phyloP scores from a whole-genome alignment of 2,888 invertebrate genomes.

The Linnaemya tessellans region DNA sequence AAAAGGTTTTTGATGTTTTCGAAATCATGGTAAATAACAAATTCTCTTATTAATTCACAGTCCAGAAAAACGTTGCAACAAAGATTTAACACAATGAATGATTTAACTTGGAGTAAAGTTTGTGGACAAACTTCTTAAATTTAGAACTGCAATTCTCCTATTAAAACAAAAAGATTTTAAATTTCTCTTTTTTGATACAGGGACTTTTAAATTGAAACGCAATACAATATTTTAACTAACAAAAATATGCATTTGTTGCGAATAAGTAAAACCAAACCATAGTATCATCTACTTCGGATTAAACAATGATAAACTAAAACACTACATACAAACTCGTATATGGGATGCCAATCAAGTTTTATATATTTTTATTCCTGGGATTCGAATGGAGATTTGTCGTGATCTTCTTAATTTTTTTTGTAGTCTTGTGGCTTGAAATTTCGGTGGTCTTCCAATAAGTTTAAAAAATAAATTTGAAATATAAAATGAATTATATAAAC shows the following conservation, averaged over 20 bases:
- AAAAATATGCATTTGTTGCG: constrained; percentile 61
- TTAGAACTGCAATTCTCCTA: constrained; percentile 30
- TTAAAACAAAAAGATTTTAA: constrained; percentile 41
- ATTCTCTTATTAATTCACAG: too few relatives aligned
- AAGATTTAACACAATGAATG: too few relatives aligned
- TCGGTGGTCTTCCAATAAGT: too few relatives aligned
- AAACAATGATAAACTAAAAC: constrained; percentile 10
- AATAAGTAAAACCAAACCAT: constrained; percentile 6
- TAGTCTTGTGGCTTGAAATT: too few relatives aligned
- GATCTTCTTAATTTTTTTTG: neutral
- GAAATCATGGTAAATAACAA: too few relatives aligned
- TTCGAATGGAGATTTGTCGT: neutral
- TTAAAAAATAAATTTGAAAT: too few relatives aligned
- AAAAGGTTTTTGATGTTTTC: too few relatives aligned
- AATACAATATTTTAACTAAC: constrained; percentile 40
- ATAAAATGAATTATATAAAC: too few relatives aligned
- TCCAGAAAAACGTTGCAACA: too few relatives aligned
- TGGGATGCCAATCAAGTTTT: neutral
- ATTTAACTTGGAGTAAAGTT: too few relatives aligned
- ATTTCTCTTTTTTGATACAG: constrained; percentile 57
- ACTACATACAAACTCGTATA: neutral
- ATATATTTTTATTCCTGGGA: neutral
- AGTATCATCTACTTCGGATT: neutral
- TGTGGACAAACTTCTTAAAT: neutral
- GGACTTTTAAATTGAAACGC: constrained; percentile 63